These are phyloP conservation scores for Borostomias antarcticus DNA, from an alignment of 2,797 vertebrate species.

Conservation along the genomic window DNA sequence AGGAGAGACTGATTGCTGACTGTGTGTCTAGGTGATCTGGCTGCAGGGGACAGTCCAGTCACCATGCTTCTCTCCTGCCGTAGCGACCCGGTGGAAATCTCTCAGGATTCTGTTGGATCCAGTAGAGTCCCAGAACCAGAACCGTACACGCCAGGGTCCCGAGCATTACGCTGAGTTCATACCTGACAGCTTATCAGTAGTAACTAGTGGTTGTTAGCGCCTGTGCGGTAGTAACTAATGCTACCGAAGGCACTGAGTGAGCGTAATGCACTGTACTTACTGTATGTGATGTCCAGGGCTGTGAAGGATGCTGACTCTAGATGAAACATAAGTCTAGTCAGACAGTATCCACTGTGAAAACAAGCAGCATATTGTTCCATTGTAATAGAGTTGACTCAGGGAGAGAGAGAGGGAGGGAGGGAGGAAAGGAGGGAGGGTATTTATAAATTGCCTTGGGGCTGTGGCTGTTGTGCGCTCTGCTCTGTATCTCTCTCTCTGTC, in stretches of 20 bases:
- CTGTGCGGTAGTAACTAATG: too few relatives aligned
- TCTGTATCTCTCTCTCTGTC: slow-evolving; percentile 2
- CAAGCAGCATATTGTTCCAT: neutral
- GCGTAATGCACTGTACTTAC: neutral
- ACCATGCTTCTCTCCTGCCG: too few relatives aligned
- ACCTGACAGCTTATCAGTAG: too few relatives aligned
- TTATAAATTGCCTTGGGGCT: neutral
- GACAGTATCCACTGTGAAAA: neutral
- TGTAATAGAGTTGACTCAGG: neutral
- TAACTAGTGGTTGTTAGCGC: too few relatives aligned
- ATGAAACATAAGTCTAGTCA: neutral
- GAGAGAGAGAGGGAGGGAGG: neutral
- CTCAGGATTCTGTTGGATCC: too few relatives aligned
- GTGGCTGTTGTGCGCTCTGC: neutral
- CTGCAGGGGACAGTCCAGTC: neutral
- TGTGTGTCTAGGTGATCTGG: neutral
- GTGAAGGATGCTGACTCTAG: neutral
- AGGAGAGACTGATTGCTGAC: neutral
- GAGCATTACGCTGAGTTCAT: too few relatives aligned
- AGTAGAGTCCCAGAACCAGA: too few relatives aligned
- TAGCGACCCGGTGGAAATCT: too few relatives aligned
- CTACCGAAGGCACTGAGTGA: too few relatives aligned
- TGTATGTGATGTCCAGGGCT: neutral
- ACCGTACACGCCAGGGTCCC: too few relatives aligned
- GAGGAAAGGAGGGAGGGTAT: neutral